phyloP scores from a whole-genome alignment of 2,797 vertebrate genomes.

The Bovichtus variegatus region DNA sequence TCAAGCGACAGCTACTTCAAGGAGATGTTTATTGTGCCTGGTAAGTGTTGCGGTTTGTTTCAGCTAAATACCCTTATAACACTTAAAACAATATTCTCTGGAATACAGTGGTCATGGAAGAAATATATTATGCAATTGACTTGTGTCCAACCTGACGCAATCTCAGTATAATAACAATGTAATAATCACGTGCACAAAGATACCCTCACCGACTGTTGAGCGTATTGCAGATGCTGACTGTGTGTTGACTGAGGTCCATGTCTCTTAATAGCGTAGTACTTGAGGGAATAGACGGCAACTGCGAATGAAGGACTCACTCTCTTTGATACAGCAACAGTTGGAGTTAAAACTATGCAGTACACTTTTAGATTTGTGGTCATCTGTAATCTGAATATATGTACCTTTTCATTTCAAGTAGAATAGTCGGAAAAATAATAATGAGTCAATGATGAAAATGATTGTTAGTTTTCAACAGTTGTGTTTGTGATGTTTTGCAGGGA shows the following conservation, averaged over 20 bases:
- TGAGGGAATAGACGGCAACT: not conserved
- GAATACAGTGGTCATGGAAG: not conserved
- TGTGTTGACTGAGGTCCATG: not conserved
- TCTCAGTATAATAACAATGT: no score
- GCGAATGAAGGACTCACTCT: constrained; percentile 7
- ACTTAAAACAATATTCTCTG: not conserved
- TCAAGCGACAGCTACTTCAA: constrained; percentile 97
- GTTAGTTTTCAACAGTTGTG: constrained; percentile 2
- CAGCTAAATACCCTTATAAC: constrained; percentile 7
- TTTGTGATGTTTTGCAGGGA: constrained; percentile 87
- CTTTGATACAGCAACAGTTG: not conserved
- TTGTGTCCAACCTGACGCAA: constrained; percentile 9
- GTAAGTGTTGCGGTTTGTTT: constrained; percentile 83
- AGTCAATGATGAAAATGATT: not conserved
- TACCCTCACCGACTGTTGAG: constrained; percentile 3
- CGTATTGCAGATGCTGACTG: not conserved
- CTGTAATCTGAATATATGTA: not conserved
- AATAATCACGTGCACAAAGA: constrained; percentile 2
- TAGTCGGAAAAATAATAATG: not conserved
- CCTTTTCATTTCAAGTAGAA: constrained; percentile 1
- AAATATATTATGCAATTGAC: constrained; percentile 1
- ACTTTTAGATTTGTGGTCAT: not conserved
- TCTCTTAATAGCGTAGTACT: not conserved
- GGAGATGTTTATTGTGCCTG: constrained; percentile 99
- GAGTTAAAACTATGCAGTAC: not conserved